Conservation (phyloP, 2,888 invertebrate genomes). For the Malacosoma neustria region DNA sequence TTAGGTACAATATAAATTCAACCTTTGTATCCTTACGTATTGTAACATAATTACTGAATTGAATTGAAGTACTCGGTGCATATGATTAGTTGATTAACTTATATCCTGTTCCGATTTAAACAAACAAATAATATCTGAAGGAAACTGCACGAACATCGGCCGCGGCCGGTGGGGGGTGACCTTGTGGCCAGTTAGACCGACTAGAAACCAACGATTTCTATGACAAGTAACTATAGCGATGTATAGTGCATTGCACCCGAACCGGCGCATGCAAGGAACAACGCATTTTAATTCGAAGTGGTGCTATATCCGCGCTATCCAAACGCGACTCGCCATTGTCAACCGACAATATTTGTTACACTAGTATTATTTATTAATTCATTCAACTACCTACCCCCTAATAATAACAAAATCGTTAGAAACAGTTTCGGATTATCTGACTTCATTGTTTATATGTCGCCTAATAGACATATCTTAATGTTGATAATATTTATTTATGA, state of each 20-base stretch:
- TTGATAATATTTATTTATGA: too few relatives aligned
- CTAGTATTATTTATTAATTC: constrained; percentile 10
- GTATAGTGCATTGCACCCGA: constrained; percentile 68
- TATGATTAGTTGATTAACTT: too few relatives aligned
- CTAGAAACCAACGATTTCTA: constrained; percentile 61
- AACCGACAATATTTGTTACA: constrained; percentile 21
- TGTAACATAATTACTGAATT: too few relatives aligned
- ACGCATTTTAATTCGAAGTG: constrained; percentile 71
- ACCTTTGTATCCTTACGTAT: too few relatives aligned
- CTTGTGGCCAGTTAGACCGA: constrained; percentile 33
- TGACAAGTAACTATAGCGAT: constrained; percentile 58
- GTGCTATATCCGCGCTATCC: constrained; percentile 64
- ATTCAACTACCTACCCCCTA: background rate
- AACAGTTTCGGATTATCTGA: too few relatives aligned
- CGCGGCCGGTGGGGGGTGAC: constrained; percentile 27
- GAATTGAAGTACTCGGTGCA: too few relatives aligned
- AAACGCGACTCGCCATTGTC: constrained; percentile 51
- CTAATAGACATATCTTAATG: background rate
- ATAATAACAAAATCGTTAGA: too few relatives aligned
- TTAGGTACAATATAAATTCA: too few relatives aligned
- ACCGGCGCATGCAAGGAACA: constrained; percentile 53
- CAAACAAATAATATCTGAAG: constrained; percentile 10
- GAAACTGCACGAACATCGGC: constrained; percentile 19
- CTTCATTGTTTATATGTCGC: too few relatives aligned
- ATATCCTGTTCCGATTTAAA: too few relatives aligned